Percentiles rank a stretch among this genome's conserved stretches.
Conservation (phyloP, 2,113 vertebrate genomes). For the Salminus brasiliensis region DNA sequence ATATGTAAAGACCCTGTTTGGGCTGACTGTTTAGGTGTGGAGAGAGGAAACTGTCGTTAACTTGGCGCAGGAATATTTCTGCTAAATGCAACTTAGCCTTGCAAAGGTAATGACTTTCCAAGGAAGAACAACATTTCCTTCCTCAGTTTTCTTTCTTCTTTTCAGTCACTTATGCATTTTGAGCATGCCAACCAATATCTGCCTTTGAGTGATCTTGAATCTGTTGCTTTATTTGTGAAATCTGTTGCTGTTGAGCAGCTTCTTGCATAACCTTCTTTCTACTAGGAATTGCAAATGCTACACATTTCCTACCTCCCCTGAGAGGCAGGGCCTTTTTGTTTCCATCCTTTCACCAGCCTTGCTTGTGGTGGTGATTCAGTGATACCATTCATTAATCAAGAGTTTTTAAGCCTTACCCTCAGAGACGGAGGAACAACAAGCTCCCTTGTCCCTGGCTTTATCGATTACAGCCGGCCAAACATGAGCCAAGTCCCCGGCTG, state of each 20-base stretch:
- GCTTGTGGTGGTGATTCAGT: not conserved
- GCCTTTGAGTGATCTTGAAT: too few species aligned
- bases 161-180: not conserved
- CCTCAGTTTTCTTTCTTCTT: too few species aligned
- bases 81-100: not conserved
- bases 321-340: not conserved
- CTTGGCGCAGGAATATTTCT: not conserved
- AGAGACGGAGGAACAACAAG: slow-evolving; percentile 36
- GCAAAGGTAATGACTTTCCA: not conserved
- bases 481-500: slow-evolving; percentile 28
- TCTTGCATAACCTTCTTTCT: slow-evolving; percentile 3
- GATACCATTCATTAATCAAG: slow-evolving; percentile 28
- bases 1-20: not conserved
- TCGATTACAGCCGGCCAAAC: slow-evolving; percentile 44
- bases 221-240: too few species aligned
- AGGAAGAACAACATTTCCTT: not conserved
- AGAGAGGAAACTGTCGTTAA: not conserved
- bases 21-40: not conserved
- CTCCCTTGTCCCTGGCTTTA: slow-evolving; percentile 41
- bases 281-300: not conserved
- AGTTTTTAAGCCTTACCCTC: slow-evolving; percentile 33
- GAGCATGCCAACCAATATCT: too few species aligned
- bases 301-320: not conserved
- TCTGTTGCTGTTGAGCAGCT: not conserved
- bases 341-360: not conserved